Conservation (phyloP, 2,888 invertebrate species). For the Eupithecia dodoneata region DNA sequence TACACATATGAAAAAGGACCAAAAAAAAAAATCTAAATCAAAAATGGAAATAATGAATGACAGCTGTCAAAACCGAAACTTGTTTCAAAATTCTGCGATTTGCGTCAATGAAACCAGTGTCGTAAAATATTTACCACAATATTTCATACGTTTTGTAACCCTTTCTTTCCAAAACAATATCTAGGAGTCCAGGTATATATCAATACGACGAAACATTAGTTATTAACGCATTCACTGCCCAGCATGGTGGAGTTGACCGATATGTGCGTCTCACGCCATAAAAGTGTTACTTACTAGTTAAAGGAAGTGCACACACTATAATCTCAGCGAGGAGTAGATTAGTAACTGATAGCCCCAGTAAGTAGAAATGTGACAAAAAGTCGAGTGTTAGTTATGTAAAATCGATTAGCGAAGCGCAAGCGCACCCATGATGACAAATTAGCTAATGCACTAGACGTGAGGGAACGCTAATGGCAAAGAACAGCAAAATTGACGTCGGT, state of each 20-base stretch:
- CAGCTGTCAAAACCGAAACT: background rate
- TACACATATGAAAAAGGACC: too few relatives aligned
- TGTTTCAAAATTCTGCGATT: background rate
- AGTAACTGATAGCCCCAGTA: conserved; percentile 34
- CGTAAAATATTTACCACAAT: background rate
- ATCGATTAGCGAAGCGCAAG: conserved; percentile 58
- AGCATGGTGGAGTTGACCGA: too few relatives aligned
- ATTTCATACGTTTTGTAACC: background rate
- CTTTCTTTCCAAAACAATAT: background rate
- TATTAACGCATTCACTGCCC: too few relatives aligned
- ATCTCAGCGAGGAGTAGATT: conserved; percentile 40
- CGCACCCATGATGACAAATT: conserved; percentile 72
- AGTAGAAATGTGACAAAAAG: conserved; percentile 32
- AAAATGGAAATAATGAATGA: background rate
- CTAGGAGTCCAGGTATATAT: background rate
- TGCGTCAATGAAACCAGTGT: background rate
- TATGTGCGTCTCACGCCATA: too few relatives aligned
- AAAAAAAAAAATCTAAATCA: background rate
- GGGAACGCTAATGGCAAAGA: conserved; percentile 77
- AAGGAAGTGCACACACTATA: conserved; percentile 1
- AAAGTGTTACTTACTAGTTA: background rate
- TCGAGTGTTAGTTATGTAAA: conserved; percentile 52
- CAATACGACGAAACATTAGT: background rate
- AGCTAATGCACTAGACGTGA: conserved; percentile 77
- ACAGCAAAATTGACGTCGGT: conserved; percentile 57